Evolutionary conservation across 1,140 invertebrate genomes (phyloP).

Genomic region (Panagrolaimus sp.): DNA sequence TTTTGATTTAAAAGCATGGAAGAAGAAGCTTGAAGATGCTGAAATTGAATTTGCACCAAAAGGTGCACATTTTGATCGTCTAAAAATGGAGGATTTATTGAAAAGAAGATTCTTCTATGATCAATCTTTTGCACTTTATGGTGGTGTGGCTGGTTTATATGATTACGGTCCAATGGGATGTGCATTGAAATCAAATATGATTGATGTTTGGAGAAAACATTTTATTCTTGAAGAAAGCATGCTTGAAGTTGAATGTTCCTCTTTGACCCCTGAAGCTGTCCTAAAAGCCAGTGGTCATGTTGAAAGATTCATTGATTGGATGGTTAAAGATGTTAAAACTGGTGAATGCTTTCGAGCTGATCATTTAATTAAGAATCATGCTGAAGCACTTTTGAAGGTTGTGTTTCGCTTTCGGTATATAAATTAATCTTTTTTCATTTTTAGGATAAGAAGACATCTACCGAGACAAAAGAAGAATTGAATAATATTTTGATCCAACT

Average conservation of each 20-base stretch:
- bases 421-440: background rate
- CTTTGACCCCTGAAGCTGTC: conserved; percentile 90
- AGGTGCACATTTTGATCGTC: conserved; percentile 74
- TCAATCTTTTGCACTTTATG: conserved; percentile 98
- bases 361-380: conserved; percentile 82
- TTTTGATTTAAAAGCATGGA: conserved; percentile 80
- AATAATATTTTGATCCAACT: conserved; percentile 60
- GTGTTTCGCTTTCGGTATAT: background rate
- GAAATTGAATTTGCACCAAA: conserved; percentile 75
- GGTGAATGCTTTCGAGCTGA: conserved; percentile 95
- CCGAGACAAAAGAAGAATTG: conserved; percentile 66
- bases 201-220: conserved; percentile 86
- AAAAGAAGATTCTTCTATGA: conserved; percentile 97
- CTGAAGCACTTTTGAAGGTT: conserved; percentile 70
- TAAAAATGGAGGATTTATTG: conserved; percentile 90
- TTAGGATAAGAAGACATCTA: conserved; percentile 72
- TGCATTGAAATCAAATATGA: conserved; percentile 88
- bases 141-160: conserved; percentile 77
- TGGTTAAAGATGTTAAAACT: conserved; percentile 92
- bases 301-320: conserved; percentile 94
- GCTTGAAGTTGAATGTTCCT: conserved; percentile 95
- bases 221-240: conserved; percentile 96
- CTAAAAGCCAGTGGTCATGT: conserved; percentile 97
- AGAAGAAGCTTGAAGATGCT: conserved; percentile 86
- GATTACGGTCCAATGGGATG: conserved; percentile 99